Evolutionary conservation across 2,888 invertebrate species (phyloP), one percentile per base, ranked within the genome.

Genomic region (Heliconius ismenius): DNA sequence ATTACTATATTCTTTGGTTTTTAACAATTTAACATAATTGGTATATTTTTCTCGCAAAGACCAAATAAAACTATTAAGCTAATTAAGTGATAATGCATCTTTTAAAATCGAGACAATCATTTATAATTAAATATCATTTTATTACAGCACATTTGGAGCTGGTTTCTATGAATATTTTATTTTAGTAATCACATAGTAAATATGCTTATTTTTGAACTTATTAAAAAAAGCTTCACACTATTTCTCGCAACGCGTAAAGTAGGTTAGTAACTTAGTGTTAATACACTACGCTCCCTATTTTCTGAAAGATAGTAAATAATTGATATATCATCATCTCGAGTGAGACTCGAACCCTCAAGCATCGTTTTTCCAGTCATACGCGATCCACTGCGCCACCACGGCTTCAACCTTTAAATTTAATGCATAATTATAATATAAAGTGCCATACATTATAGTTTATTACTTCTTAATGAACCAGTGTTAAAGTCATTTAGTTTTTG

Each of bases 391-490:
- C 9, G 3, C 43, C 18, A 43, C 18, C 1, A 21, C 54, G 3
- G 21, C 54, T 3, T 54, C 3, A 21, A 0, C 54, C 54, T 54
- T 54, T 9, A 36, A 21, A 65, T n/a, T n/a, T 36, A 13, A 68
- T 28, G n/a, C 28, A 69, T 54, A n/a, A n/a, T 28, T 28, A 28
- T 64, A 32, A 28, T 28, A 49, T 11, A 49, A 49, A 54, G 15
- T 54, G 32, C 13, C 54, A 32, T 54, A 54, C 13, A 69, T 69
- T 69, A 69, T 28, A 54, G 4, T n/a, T n/a, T 54, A 54, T 69
- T 69, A 54, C n/a, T 28, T n/a, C 32, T 54, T 54, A 60, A 73
- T 73, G 73, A 73, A 62, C 39, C 60, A 36, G 26, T 18, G n/a
- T 24, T 62, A 72, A 39, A 39, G 21, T 26, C 11, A 36, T 43